phyloP scores from a whole-genome alignment of 2,888 invertebrate species.

The Meiosimyza platycephala region DNA sequence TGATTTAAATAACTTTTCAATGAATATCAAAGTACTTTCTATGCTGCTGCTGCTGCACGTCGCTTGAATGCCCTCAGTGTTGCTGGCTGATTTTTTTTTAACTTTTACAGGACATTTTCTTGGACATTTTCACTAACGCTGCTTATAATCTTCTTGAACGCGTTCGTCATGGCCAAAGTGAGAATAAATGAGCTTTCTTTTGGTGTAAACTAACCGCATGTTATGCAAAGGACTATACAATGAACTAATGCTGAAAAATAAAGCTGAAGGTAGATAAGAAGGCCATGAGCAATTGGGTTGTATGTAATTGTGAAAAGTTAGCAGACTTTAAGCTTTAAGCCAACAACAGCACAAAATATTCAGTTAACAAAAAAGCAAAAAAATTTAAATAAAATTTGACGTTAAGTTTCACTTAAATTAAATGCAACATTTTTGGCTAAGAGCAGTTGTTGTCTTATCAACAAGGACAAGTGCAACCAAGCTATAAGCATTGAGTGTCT shows the following conservation, averaged over 20 bases:
- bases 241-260: neutral
- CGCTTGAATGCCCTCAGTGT: neutral
- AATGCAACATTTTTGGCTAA: neutral
- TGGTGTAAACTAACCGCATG: constrained; percentile 7
- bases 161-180: constrained; percentile 6
- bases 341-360: neutral
- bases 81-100: neutral
- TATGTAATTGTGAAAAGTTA: neutral
- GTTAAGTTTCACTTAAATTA: neutral
- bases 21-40: constrained; percentile 1
- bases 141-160: neutral
- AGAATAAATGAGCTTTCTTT: constrained; percentile 11
- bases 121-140: too few species aligned
- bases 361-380: neutral
- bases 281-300: neutral
- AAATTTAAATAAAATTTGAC: neutral
- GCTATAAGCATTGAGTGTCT: neutral
- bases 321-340: neutral
- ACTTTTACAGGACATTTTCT: constrained; percentile 17
- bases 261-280: neutral
- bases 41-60: too few species aligned
- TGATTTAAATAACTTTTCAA: constrained; percentile 32
- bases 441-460: neutral
- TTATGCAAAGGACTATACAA: neutral
- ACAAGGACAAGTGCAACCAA: neutral